phyloP scores from a whole-genome alignment of 1,140 invertebrate species.

The Adoxophyes honmai region DNA sequence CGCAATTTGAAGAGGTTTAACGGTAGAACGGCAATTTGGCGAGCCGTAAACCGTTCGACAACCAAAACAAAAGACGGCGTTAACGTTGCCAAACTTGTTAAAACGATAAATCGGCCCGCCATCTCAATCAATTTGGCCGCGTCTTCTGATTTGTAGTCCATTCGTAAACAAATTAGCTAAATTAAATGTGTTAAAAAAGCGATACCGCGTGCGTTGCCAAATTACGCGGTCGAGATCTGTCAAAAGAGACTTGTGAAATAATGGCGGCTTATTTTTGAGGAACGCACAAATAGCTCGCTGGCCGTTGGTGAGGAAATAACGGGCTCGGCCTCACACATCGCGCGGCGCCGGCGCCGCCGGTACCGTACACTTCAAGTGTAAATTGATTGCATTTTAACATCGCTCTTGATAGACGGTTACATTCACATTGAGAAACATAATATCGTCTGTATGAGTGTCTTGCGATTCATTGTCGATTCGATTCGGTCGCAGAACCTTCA shows the following conservation, averaged over 20 bases:
- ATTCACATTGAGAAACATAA: too few species aligned
- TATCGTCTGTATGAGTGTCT: too few species aligned
- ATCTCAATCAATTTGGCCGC: conserved; percentile 11
- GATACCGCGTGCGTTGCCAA: conserved; percentile 29
- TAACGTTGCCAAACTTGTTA: conserved; percentile 6
- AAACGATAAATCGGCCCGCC: neutral
- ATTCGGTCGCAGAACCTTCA: too few species aligned
- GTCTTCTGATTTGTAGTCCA: conserved; percentile 13
- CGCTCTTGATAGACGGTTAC: neutral
- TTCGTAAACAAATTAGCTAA: conserved; percentile 17
- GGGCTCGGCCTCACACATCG: conserved; percentile 1
- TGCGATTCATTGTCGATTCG: too few species aligned
- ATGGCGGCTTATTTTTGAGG: conserved; percentile 65
- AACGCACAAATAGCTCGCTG: conserved; percentile 43
- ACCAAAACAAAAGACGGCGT: conserved; percentile 2
- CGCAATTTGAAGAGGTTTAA: neutral
- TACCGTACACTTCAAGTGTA: conserved; percentile 14
- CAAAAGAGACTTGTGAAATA: conserved; percentile 56
- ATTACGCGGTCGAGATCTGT: conserved; percentile 56
- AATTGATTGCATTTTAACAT: conserved; percentile 14
- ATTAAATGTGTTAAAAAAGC: conserved; percentile 7
- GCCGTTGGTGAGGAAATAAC: conserved; percentile 12
- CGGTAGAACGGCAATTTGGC: conserved; percentile 7
- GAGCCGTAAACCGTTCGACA: conserved; percentile 1
- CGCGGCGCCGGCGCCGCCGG: neutral